These are phyloP conservation scores for Aleiodes sp. DNA, from an alignment of 1,140 invertebrate species.

Conservation along the genomic window DNA sequence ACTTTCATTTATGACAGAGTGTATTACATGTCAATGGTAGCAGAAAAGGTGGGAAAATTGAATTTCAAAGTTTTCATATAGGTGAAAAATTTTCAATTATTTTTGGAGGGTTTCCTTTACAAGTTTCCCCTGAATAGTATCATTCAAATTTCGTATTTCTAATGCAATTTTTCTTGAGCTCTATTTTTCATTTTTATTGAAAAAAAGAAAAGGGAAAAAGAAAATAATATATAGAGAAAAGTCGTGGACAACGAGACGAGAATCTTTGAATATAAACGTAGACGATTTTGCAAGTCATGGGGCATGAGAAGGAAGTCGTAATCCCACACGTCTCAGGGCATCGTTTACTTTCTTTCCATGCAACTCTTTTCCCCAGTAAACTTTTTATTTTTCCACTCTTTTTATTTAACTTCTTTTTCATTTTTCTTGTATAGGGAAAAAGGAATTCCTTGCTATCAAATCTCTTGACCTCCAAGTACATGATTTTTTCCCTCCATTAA, in stretches of 20 bases:
- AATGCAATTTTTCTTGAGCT: background rate
- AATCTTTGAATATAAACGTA: slow-evolving; percentile 54
- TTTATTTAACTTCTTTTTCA: slow-evolving; percentile 1
- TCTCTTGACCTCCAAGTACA: background rate
- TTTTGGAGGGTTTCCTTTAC: too few species aligned
- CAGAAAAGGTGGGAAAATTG: too few species aligned
- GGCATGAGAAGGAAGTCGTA: slow-evolving; percentile 43
- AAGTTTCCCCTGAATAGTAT: too few species aligned
- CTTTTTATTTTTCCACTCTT: background rate
- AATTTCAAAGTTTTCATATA: too few species aligned
- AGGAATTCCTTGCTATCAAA: background rate
- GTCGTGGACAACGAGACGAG: slow-evolving; percentile 34
- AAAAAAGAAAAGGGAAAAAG: background rate
- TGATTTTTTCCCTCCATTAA: background rate
- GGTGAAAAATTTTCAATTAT: too few species aligned
- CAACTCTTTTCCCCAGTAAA: slow-evolving; percentile 21
- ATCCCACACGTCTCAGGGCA: slow-evolving; percentile 39
- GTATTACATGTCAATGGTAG: too few species aligned
- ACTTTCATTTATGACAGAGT: too few species aligned
- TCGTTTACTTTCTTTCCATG: slow-evolving; percentile 26
- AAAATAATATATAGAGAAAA: slow-evolving; percentile 27
- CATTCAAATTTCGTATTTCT: too few species aligned
- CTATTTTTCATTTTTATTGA: slow-evolving; percentile 20
- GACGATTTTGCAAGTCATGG: slow-evolving; percentile 52
- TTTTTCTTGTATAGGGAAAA: too few species aligned